Percentiles rank a stretch among this genome's conserved stretches.
Evolutionary conservation across 2,113 vertebrate species (phyloP).

Genomic region (Capricornis sumatraensis): DNA sequence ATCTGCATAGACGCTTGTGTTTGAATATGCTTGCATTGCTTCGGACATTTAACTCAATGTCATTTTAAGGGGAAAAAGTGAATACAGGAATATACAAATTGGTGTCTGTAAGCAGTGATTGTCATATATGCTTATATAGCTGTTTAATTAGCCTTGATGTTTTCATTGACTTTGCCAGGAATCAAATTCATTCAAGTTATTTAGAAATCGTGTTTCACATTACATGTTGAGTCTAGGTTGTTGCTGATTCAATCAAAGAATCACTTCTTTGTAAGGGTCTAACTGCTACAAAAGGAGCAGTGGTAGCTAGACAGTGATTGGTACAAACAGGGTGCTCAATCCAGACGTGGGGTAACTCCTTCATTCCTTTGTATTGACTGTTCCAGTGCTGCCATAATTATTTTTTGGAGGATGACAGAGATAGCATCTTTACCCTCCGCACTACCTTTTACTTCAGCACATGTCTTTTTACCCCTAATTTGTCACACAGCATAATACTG

Average conservation of each 20-base stretch:
- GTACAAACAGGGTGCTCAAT: conserved; percentile 36
- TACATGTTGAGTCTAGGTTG: not conserved
- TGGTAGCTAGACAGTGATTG: conserved; percentile 57
- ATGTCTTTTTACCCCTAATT: not conserved
- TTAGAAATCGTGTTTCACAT: conserved; percentile 2
- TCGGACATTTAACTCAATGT: not conserved
- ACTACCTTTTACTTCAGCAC: not conserved
- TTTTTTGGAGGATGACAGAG: conserved; percentile 56
- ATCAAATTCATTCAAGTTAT: conserved; percentile 14
- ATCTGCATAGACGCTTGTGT: not conserved
- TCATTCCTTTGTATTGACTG: conserved; percentile 48
- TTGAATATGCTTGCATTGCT: not conserved
- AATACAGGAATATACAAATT: not conserved
- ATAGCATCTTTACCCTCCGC: not conserved
- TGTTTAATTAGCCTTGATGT: not conserved
- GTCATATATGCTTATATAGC: not conserved
- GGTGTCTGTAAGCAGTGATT: not conserved
- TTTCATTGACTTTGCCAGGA: not conserved
- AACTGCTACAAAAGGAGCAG: conserved; percentile 45
- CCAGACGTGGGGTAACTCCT: conserved; percentile 44
- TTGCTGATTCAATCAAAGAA: conserved; percentile 50
- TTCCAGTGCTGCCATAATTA: not conserved
- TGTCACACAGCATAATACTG: not conserved
- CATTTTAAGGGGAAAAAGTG: not conserved
- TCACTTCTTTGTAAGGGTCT: conserved; percentile 65